Percentiles rank a stretch among this genome's conserved stretches.
phyloP scores from a whole-genome alignment of 2,113 vertebrate species.

The Pyrgilauda ruficollis region DNA sequence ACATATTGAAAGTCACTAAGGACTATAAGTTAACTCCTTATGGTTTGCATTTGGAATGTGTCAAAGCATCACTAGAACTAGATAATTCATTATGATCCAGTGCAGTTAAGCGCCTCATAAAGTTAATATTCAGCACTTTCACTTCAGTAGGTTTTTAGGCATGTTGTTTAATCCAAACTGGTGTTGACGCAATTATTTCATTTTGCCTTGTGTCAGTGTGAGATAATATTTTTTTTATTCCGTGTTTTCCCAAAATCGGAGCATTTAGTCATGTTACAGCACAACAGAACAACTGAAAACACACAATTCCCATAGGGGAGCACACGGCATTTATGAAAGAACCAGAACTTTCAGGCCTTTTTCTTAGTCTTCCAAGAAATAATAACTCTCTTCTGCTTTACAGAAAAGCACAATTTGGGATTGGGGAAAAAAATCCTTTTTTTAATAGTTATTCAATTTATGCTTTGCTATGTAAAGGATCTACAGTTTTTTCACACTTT shows the following conservation, averaged over 20 bases:
- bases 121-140: slow-evolving; percentile 70
- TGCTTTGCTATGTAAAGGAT: not conserved
- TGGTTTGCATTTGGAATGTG: slow-evolving; percentile 73
- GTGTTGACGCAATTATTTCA: slow-evolving; percentile 60
- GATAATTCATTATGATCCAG: slow-evolving; percentile 76
- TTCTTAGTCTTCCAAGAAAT: not conserved
- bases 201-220: not conserved
- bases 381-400: not conserved
- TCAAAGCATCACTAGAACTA: slow-evolving; percentile 70
- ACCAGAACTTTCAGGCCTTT: not conserved
- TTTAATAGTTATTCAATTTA: not conserved
- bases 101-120: slow-evolving; percentile 77
- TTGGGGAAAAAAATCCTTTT: not conserved
- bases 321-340: not conserved
- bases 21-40: slow-evolving; percentile 66
- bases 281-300: not conserved
- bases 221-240: slow-evolving; percentile 32
- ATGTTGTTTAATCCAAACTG: slow-evolving; percentile 59
- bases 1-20: slow-evolving; percentile 41
- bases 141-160: slow-evolving; percentile 53
- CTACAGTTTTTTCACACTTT: not conserved
- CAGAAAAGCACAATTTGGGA: not conserved
- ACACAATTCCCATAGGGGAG: not conserved
- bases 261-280: not conserved
- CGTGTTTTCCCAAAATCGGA: not conserved